Evolutionary conservation across 2,797 vertebrate genomes (phyloP).

Genomic region (Pteronotus mesoamericanus): DNA sequence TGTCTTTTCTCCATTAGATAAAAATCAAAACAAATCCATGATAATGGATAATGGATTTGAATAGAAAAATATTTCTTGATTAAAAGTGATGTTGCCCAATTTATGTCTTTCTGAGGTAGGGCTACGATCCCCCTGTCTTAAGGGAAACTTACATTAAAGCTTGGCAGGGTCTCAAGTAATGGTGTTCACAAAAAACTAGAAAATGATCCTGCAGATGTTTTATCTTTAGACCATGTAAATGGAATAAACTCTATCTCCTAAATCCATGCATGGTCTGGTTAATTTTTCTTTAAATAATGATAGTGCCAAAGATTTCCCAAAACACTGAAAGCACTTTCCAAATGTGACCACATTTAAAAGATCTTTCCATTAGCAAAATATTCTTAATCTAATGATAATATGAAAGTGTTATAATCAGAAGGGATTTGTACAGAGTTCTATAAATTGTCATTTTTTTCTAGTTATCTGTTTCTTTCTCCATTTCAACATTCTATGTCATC

Average conservation of each 20-base stretch:
- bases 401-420: not conserved
- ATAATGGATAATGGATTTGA: conserved; percentile 52
- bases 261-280: not conserved
- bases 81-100: not conserved
- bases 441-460: not conserved
- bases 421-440: not conserved
- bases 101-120: conserved; percentile 16
- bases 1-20: conserved; percentile 2
- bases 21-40: conserved; percentile 63
- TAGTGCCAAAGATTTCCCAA: not conserved
- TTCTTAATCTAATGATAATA: not conserved
- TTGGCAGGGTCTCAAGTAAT: conserved; percentile 53
- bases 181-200: conserved; percentile 33
- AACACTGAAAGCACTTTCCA: not conserved
- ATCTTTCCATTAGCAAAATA: not conserved
- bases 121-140: not conserved
- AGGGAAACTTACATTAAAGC: conserved; percentile 46
- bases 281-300: conserved; percentile 34
- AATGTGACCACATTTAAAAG: not conserved
- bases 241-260: not conserved
- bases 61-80: conserved; percentile 33
- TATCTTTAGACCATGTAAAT: not conserved
- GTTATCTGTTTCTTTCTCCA: not conserved
- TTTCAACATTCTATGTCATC: not conserved
- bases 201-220: conserved; percentile 58